A percentile compares a stretch with the other conserved stretches of the same genome.
Conservation (phyloP, 2,888 invertebrate genomes). For the Elmis aenea region DNA sequence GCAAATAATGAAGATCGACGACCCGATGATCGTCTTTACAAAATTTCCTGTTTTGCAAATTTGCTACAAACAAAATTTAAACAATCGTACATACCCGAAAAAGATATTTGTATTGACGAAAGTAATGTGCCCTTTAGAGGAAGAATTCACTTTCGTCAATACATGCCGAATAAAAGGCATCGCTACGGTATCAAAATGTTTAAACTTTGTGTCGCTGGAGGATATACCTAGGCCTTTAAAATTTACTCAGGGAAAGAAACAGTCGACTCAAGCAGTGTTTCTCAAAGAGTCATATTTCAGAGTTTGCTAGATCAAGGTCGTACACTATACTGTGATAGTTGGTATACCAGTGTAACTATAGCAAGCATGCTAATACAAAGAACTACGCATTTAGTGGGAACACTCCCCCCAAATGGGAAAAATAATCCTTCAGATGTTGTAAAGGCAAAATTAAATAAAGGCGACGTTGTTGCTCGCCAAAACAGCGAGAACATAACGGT, state of each 20-base stretch:
- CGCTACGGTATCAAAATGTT: slow-evolving; percentile 36
- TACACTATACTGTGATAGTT: no score
- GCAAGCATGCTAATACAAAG: no score
- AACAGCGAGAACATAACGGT: slow-evolving; percentile 1
- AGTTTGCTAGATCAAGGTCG: slow-evolving; percentile 2
- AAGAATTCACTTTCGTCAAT: slow-evolving; percentile 32
- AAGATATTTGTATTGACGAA: slow-evolving; percentile 34
- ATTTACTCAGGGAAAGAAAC: slow-evolving; percentile 20
- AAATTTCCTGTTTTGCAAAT: slow-evolving; percentile 2
- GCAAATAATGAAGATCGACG: slow-evolving; percentile 1
- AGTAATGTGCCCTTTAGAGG: slow-evolving; percentile 35
- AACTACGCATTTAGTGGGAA: no score
- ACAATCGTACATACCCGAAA: slow-evolving; percentile 20
- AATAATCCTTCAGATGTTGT: no score
- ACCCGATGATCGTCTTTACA: slow-evolving; percentile 2
- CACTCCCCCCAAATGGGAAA: no score
- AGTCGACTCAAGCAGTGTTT: neutral
- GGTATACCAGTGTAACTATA: no score
- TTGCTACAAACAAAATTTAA: slow-evolving; percentile 3
- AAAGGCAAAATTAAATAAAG: no score
- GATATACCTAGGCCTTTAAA: slow-evolving; percentile 25
- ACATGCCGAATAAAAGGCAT: slow-evolving; percentile 33
- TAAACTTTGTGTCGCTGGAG: slow-evolving; percentile 32
- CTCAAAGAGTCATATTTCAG: slow-evolving; percentile 1
- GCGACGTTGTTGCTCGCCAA: neutral